A percentile compares a stretch with the other conserved stretches of the same genome.
phyloP scores from a whole-genome alignment of 2,113 vertebrate species.

The Brienomyrus longianalis region DNA sequence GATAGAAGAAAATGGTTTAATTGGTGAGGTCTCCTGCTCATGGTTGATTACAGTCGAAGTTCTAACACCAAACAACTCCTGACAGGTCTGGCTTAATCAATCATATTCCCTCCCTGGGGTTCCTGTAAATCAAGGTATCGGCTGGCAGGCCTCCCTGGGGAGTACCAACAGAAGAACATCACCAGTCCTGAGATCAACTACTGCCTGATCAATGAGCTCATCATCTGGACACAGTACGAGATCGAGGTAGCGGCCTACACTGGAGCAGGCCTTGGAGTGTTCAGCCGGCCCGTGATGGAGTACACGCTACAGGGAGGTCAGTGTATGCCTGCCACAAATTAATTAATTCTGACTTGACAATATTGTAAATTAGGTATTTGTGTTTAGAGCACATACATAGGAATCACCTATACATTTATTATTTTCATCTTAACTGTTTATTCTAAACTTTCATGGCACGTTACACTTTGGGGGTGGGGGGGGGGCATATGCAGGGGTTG shows the following conservation, averaged over 20 bases:
- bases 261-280: slow-evolving; percentile 72
- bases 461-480: background rate
- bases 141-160: slow-evolving; percentile 83
- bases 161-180: slow-evolving; percentile 89
- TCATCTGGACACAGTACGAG: slow-evolving; percentile 97
- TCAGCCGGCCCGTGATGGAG: slow-evolving; percentile 65
- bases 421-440: background rate
- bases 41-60: background rate
- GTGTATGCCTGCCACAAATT: slow-evolving; percentile 17
- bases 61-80: background rate
- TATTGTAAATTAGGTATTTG: background rate
- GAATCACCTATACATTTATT: background rate
- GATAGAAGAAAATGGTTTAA: background rate
- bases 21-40: background rate
- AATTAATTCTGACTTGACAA: background rate
- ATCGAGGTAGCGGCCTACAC: slow-evolving; percentile 96
- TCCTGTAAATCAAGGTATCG: slow-evolving; percentile 71
- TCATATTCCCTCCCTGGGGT: slow-evolving; percentile 53
- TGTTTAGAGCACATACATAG: background rate
- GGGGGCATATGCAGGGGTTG: background rate
- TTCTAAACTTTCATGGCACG: background rate
- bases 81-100: background rate
- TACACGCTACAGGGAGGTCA: slow-evolving; percentile 75
- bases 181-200: slow-evolving; percentile 90
- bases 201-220: slow-evolving; percentile 86